A percentile compares a stretch with the other conserved stretches of the same genome.
These are phyloP conservation scores for Pithys albifrons DNA, from an alignment of 2,113 vertebrate species.

Conservation along the genomic window DNA sequence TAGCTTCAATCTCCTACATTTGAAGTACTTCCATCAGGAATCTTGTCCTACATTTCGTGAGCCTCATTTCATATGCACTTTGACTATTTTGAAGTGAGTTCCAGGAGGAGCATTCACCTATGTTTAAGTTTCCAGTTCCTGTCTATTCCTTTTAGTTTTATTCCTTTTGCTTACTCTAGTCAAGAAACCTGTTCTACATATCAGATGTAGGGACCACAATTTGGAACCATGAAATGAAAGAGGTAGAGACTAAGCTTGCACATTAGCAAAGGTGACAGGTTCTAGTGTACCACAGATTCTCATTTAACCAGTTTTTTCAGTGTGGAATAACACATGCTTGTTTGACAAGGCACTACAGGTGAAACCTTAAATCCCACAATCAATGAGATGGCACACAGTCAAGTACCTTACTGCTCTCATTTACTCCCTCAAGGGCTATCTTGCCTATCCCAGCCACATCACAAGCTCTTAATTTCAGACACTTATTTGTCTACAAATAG, in stretches of 20 bases:
- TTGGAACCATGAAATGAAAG: not conserved
- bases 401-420: not conserved
- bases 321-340: rapidly evolving
- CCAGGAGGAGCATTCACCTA: not conserved
- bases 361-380: not conserved
- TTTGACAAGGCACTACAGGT: not conserved
- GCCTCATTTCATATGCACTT: not conserved
- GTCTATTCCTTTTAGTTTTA: not conserved
- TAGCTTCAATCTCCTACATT: not conserved
- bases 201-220: not conserved
- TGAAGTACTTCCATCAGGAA: not conserved
- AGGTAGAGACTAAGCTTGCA: not conserved
- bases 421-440: not conserved
- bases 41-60: not conserved
- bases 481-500: not conserved
- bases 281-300: not conserved
- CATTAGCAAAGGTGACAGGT: not conserved
- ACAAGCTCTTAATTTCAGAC: not conserved
- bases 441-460: not conserved
- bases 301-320: not conserved
- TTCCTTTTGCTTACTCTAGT: not conserved
- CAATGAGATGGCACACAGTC: not conserved
- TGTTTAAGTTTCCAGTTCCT: not conserved
- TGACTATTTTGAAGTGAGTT: not conserved
- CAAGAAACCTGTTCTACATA: not conserved